Evolutionary conservation across 1,140 invertebrate genomes (phyloP).

Genomic region (Stegodyphus dumicola): DNA sequence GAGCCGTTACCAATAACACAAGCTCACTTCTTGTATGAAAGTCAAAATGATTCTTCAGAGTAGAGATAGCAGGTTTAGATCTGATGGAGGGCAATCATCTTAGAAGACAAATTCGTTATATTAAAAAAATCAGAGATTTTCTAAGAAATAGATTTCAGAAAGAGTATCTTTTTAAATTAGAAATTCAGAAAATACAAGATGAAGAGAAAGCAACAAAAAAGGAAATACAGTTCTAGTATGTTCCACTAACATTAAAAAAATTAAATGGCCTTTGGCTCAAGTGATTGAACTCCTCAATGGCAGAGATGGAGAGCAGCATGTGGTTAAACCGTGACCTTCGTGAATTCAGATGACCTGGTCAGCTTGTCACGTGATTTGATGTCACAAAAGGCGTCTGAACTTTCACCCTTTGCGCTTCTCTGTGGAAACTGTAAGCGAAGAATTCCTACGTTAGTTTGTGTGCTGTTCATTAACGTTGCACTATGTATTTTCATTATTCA

Average conservation of each 20-base stretch:
- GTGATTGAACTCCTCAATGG: not conserved
- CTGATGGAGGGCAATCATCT: too few relatives aligned
- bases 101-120: not conserved
- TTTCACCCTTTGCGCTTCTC: too few relatives aligned
- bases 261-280: constrained; percentile 9
- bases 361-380: too few relatives aligned
- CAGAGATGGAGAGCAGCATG: constrained; percentile 56
- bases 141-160: not conserved
- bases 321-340: too few relatives aligned
- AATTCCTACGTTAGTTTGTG: too few relatives aligned
- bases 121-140: not conserved
- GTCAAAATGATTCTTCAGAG: not conserved
- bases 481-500: too few relatives aligned
- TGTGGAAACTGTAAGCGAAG: too few relatives aligned
- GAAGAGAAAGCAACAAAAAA: not conserved
- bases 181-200: not conserved
- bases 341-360: too few relatives aligned
- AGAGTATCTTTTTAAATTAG: not conserved
- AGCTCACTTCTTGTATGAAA: not conserved
- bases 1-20: not conserved
- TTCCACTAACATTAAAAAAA: not conserved
- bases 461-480: too few relatives aligned
- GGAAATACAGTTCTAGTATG: not conserved
- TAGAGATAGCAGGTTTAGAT: not conserved
- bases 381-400: too few relatives aligned